phyloP scores from a whole-genome alignment of 2,888 invertebrate genomes.

The Alsophila aescularia region DNA sequence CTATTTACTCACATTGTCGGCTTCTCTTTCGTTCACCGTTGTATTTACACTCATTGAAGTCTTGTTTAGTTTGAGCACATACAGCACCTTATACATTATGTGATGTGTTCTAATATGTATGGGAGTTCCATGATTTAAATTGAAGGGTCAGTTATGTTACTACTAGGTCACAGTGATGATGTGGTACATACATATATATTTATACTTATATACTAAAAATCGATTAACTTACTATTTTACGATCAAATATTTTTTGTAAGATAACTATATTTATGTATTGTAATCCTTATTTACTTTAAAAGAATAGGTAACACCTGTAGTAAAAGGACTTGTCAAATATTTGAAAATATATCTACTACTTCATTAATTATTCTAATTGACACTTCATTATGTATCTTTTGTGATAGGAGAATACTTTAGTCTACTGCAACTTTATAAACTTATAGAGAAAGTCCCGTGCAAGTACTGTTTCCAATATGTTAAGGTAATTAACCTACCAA shows the following conservation, averaged over 20 bases:
- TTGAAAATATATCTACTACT: too few relatives aligned
- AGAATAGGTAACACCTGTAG: neutral
- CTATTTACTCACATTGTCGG: constrained; percentile 5
- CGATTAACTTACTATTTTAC: constrained; percentile 16
- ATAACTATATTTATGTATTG: neutral
- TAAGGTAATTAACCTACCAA: too few relatives aligned
- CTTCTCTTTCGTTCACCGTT: constrained; percentile 7
- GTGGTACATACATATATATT: constrained; percentile 53
- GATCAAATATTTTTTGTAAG: neutral
- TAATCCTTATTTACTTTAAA: neutral
- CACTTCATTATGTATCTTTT: too few relatives aligned
- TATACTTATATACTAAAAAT: constrained; percentile 5
- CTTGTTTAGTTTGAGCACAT: constrained; percentile 13
- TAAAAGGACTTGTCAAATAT: too few relatives aligned
- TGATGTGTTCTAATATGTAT: neutral
- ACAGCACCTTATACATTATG: constrained; percentile 1
- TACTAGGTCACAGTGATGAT: constrained; percentile 68
- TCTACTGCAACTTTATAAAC: too few relatives aligned
- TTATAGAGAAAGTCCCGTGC: too few relatives aligned
- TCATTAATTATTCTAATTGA: too few relatives aligned
- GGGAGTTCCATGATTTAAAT: neutral
- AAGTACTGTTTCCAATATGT: too few relatives aligned
- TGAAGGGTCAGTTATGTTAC: constrained; percentile 32
- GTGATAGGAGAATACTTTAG: too few relatives aligned
- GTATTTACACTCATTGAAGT: constrained; percentile 24